A percentile compares a stretch with the other conserved stretches of the same genome.
Evolutionary conservation across 2,888 invertebrate genomes (phyloP).

Genomic region (Scrobipalpa atriplicella): DNA sequence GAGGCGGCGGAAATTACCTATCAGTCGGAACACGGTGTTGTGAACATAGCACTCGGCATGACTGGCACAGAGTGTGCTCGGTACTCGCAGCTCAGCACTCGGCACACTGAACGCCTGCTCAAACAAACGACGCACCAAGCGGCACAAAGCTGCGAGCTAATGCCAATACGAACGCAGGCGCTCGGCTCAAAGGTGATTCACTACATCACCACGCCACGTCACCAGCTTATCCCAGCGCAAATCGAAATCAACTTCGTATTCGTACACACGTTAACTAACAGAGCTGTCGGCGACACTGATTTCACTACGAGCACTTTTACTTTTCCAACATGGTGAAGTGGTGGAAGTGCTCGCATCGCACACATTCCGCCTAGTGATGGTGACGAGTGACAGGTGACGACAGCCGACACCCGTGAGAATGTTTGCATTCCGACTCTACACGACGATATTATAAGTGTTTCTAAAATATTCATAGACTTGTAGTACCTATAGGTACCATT

Average conservation of each 20-base stretch:
- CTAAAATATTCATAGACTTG: too few relatives aligned
- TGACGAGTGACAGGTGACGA: too few relatives aligned
- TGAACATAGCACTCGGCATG: too few relatives aligned
- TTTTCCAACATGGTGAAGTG: background rate
- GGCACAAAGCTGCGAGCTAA: background rate
- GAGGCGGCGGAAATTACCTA: constrained; percentile 19
- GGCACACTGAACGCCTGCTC: background rate
- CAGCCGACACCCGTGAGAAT: too few relatives aligned
- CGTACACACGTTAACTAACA: background rate
- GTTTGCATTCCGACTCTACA: too few relatives aligned
- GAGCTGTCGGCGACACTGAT: background rate
- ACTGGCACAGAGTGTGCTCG: background rate
- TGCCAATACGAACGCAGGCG: constrained; percentile 1
- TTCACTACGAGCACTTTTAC: background rate
- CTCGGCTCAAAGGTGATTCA: background rate
- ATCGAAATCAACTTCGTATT: background rate
- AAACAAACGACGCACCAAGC: background rate
- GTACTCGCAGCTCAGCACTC: background rate
- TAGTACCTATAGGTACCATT: too few relatives aligned
- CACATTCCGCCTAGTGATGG: background rate
- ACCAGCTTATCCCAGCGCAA: background rate
- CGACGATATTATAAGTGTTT: too few relatives aligned
- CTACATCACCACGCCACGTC: background rate
- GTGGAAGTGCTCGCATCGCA: background rate
- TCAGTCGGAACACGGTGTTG: background rate